Evolutionary conservation across 1,140 invertebrate genomes (phyloP), one percentile per base, ranked within the genome.

Genomic region (Globodera ellingtonae): DNA sequence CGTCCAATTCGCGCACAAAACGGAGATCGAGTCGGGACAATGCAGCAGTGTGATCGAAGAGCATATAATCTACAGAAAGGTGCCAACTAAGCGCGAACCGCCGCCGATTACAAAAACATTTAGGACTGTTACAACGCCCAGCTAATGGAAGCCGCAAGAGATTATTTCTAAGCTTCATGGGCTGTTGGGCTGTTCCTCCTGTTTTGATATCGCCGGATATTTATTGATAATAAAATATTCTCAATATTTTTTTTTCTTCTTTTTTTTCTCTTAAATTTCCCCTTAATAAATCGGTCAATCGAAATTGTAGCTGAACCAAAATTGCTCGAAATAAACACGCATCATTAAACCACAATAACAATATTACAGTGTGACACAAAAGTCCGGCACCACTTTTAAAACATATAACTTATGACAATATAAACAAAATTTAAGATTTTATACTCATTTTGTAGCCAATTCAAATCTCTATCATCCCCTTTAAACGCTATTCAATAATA

Each of bases 41-140:
- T 77, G 48, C 59, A 77, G 75, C 69, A 50, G 48, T 62, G 69
- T 67, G 8, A 67, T 77, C 48, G 75, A 77, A 9, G 75, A 77
- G 21, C 75, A 77, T 21, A 77, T 77, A n/a, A 77, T 77, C 48
- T 77, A 77, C 69, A 77, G 52, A 62, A 77, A 77, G 62, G 75
- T 62, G 47, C 18, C 21, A 65, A 10, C 24, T 35, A 35, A 35
- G 0, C 3, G 6, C 13, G 10, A 10, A 48, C 24, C 24, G 35
- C 21, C 18, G 13, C 9, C 15, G n/a, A 47, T 76, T 15, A 50
- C 9, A 21, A 48, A 59, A 15, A 18, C 47, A 52, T 77, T 67
- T 18, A 77, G 75, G 75, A 77, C 18, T 62, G 67, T 44, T 76
- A 66, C 69, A 67, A 62, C 21, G 21, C 4, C 67, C 75, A 77